Conservation (phyloP, 2,888 invertebrate species). For the Hydrotaea diabolus region DNA sequence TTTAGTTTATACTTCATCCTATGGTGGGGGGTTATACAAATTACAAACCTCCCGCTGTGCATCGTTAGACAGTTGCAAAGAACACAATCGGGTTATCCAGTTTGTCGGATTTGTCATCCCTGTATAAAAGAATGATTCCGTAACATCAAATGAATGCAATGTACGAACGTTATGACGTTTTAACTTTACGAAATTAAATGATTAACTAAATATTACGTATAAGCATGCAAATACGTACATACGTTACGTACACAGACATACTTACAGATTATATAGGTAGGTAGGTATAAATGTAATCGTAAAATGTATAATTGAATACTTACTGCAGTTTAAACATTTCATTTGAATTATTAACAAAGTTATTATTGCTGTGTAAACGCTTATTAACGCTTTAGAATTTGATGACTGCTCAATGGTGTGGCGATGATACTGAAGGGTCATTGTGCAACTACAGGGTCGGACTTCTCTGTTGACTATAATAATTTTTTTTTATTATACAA, state of each 20-base stretch:
- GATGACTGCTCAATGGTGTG: conserved; percentile 41
- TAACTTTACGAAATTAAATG: conserved; percentile 14
- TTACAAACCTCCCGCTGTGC: too few relatives aligned
- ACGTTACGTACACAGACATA: conserved; percentile 3
- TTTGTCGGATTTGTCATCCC: too few relatives aligned
- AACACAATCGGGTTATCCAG: too few relatives aligned
- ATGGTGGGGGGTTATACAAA: too few relatives aligned
- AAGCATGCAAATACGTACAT: neutral
- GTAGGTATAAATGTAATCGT: neutral
- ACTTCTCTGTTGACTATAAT: conserved; percentile 23
- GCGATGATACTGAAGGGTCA: conserved; percentile 53
- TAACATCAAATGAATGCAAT: neutral
- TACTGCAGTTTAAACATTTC: conserved; percentile 60
- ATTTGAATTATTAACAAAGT: conserved; percentile 58
- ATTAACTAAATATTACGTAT: neutral
- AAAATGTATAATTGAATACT: conserved; percentile 49
- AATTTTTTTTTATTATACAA: conserved; percentile 28
- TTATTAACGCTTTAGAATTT: conserved; percentile 50
- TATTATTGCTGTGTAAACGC: conserved; percentile 49
- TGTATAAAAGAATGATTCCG: too few relatives aligned
- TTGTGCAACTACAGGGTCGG: conserved; percentile 61
- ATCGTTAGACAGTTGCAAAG: too few relatives aligned
- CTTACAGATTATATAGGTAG: neutral
- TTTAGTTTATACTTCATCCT: too few relatives aligned
- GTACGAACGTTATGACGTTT: neutral